These are phyloP conservation scores for Asbolus verrucosus DNA, from an alignment of 1,140 invertebrate species.

Conservation along the genomic window DNA sequence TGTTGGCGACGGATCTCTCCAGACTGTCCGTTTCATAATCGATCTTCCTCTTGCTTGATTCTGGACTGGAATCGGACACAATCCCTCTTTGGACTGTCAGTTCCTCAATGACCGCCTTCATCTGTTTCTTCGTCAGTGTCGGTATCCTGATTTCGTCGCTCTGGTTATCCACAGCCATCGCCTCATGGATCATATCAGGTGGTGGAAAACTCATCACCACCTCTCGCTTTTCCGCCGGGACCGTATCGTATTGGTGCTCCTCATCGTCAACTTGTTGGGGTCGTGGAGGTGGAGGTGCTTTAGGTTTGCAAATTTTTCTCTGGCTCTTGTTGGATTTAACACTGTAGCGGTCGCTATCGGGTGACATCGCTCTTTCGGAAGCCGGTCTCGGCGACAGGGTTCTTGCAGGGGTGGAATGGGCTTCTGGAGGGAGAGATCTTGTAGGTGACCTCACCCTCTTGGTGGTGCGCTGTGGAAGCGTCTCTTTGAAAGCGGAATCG, in stretches of 20 bases:
- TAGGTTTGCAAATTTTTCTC: conserved; percentile 46
- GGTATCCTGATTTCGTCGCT: conserved; percentile 1
- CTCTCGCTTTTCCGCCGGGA: conserved; percentile 46
- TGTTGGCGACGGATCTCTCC: conserved; percentile 70
- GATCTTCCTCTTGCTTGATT: conserved; percentile 60
- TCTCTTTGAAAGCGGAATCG: too few species aligned
- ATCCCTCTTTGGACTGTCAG: conserved; percentile 63
- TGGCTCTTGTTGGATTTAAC: neutral
- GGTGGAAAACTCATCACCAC: conserved; percentile 54
- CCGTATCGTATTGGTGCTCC: conserved; percentile 60
- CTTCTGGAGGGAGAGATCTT: conserved; percentile 54
- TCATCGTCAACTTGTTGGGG: conserved; percentile 23
- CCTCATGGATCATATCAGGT: conserved; percentile 74
- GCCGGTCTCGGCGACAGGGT: conserved; percentile 57
- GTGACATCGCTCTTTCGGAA: conserved; percentile 51
- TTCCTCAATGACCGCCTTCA: conserved; percentile 71
- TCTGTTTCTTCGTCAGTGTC: conserved; percentile 68
- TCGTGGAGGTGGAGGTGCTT: conserved; percentile 50
- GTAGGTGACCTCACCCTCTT: conserved; percentile 59
- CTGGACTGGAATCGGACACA: conserved; percentile 2
- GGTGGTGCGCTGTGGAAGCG: too few species aligned
- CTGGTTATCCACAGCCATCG: conserved; percentile 66
- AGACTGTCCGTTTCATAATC: conserved; percentile 85
- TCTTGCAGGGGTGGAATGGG: conserved; percentile 52
- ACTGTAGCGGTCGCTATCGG: conserved; percentile 13